Base-by-base conservation (phyloP, 2,797 vertebrate species). In the Numenius phaeopus region DNA sequence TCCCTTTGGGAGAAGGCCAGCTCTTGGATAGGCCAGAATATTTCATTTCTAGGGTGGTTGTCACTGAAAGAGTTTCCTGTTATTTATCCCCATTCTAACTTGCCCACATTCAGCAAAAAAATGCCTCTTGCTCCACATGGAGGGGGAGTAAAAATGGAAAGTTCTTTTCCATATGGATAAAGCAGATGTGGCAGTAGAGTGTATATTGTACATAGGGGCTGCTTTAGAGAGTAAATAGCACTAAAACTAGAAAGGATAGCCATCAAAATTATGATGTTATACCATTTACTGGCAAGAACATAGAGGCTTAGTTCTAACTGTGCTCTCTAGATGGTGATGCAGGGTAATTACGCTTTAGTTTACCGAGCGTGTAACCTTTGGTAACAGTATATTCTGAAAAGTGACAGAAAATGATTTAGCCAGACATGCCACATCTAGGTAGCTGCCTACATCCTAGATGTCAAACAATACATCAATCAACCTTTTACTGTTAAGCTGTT, bases 301-400 rank as follows among this genome's bases (percentile, higher is more conserved):
- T 2, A 59, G 70, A 81, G 58, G 54, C 61, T 83, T 13, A n/a
- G 44, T 29, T 80, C 81, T 92, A 76, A 34, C 84, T 24, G 2
- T 10, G 85, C 89, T 95, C 87, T 87, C 90, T 86, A 54, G 90
- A 52, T 91, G 87, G 94, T 59, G 91, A 66, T 90, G 88, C 85
- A 89, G 93, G 42, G 86, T 88, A 94, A 97, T 95, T 73, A 90
- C 46, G 39, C 47, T 86, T 66, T 11, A 79, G 44, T 77, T 93
- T 95, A 66, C 32, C 0, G 5, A 84, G 79, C 22, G 4, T 39
- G 69, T 83, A 70, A 91, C 93, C 93, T 90, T 87, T 65, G 87
- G 37, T 81, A 27, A 65, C 46, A 69, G 57, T 19, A 55, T 52
- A 11, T 86, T 83, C 46, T 14, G 69, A 75, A 40, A 29, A 90